Base-by-base conservation (phyloP, 2,888 invertebrate genomes). In the Electrophaes corylata region DNA sequence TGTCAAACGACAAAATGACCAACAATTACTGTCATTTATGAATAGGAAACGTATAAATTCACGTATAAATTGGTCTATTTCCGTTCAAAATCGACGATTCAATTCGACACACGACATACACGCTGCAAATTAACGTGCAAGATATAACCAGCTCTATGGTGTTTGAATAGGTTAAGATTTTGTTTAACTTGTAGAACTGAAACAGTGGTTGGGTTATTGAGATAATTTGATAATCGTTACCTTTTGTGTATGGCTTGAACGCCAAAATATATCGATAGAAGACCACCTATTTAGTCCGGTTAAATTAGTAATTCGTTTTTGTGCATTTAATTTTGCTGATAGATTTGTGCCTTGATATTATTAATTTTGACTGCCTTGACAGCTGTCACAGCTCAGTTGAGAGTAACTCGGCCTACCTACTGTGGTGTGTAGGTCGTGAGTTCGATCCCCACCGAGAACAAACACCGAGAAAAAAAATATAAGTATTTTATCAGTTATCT, bases 1-100 rank as follows among this genome's bases (percentile, higher is more conserved):
- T 49, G 60, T 67, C 55, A 65, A 44, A 43, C 19, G 26, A 48
- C 39, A 55, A 65, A 67, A 67, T 65, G 60, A 62, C 67, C 65
- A 65, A 64, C 62, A 62, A 62, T 66, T 61, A 65, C 57, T 63
- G 53, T 58, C 62, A 50, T 51, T 57, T 62, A 57, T 63, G 52
- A 67, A 62, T 62, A 56, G 60, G 55, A 59, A 63, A 62, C 61
- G 55, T 55, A 64, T 68, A 84, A 55, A 87, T 88, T 83, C 81
- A 75, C 75, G 67, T 60, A 66, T 69, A 83, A 89, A 90, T 91
- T 84, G 87, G 79, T 85, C 86, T 77, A 90, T 90, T 88, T 91
- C 89, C 86, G 82, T 64, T 67, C 72, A 65, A 79, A 81, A 82
- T 75, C 75, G 76, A 85, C 81, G 75, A 83, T 76, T 65, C 61